Conservation (phyloP, 2,797 vertebrate genomes). For the Oryzias dopingdopingensis region DNA sequence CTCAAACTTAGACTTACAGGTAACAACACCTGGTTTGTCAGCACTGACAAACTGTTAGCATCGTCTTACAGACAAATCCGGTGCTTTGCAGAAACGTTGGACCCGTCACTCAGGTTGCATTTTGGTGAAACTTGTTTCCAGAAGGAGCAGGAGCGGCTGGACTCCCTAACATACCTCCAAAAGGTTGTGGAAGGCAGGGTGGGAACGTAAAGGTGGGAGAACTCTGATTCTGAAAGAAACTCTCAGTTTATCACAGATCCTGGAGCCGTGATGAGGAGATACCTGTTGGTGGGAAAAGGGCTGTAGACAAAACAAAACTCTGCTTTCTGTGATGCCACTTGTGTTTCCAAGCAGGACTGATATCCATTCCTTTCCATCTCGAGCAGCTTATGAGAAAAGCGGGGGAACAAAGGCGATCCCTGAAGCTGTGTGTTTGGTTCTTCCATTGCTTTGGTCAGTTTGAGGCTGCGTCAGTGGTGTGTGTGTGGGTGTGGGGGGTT, state of each 20-base stretch:
- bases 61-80: not conserved
- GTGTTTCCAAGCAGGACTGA: conserved; percentile 32
- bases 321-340: conserved; percentile 27
- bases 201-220: conserved; percentile 15
- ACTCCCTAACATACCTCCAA: conserved; percentile 19
- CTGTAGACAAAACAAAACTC: conserved; percentile 76
- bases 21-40: conserved; percentile 23
- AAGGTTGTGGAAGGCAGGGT: not conserved
- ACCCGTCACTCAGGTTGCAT: conserved; percentile 5
- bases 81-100: conserved; percentile 14
- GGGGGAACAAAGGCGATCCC: conserved; percentile 32
- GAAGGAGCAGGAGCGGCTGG: conserved; percentile 22
- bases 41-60: conserved; percentile 4
- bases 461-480: conserved; percentile 1
- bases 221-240: conserved; percentile 43
- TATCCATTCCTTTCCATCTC: conserved; percentile 48
- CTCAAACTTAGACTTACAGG: conserved; percentile 20
- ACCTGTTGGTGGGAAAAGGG: conserved; percentile 46
- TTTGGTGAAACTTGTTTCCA: conserved; percentile 3
- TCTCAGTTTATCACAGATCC: conserved; percentile 65
- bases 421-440: conserved; percentile 13
- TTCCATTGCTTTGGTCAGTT: conserved; percentile 3
- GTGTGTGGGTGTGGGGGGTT: too few relatives aligned
- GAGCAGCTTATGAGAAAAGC: conserved; percentile 43
- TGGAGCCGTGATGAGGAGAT: conserved; percentile 75